phyloP scores from a whole-genome alignment of 2,797 vertebrate genomes.

The Epinephelus awoara region DNA sequence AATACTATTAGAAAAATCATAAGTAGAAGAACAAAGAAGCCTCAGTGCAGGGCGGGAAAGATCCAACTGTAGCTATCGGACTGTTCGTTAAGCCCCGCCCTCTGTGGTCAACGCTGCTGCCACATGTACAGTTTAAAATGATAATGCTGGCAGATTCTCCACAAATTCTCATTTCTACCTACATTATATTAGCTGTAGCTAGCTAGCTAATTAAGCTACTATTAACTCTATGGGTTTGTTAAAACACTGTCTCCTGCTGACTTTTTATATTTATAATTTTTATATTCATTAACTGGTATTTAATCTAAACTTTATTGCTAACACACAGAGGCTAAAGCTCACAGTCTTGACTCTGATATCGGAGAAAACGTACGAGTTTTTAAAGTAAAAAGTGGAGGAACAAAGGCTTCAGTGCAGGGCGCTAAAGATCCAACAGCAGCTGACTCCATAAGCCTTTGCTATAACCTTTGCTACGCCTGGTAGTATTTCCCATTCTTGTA shows the following conservation, averaged over 20 bases:
- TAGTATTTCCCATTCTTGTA: background rate
- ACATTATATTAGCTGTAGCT: too few relatives aligned
- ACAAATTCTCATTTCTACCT: background rate
- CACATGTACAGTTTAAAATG: too few relatives aligned
- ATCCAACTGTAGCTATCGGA: background rate
- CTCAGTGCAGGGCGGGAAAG: conserved; percentile 41
- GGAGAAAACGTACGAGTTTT: background rate
- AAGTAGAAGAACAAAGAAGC: background rate
- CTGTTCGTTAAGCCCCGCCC: conserved; percentile 32
- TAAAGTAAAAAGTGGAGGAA: background rate
- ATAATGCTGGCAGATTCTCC: too few relatives aligned
- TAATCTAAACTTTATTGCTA: too few relatives aligned
- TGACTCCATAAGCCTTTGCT: conserved; percentile 23
- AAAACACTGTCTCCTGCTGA: too few relatives aligned
- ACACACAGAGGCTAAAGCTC: too few relatives aligned
- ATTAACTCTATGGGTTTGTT: too few relatives aligned
- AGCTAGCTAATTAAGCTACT: too few relatives aligned
- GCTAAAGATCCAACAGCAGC: background rate
- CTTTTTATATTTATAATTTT: too few relatives aligned
- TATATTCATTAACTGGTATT: too few relatives aligned
- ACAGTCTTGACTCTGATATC: conserved; percentile 2
- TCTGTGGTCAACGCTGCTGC: background rate
- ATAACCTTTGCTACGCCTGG: background rate
- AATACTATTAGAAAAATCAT: background rate
- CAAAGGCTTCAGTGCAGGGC: background rate